Conservation (phyloP, 2,888 invertebrate species). For the Macrophya annulata region DNA sequence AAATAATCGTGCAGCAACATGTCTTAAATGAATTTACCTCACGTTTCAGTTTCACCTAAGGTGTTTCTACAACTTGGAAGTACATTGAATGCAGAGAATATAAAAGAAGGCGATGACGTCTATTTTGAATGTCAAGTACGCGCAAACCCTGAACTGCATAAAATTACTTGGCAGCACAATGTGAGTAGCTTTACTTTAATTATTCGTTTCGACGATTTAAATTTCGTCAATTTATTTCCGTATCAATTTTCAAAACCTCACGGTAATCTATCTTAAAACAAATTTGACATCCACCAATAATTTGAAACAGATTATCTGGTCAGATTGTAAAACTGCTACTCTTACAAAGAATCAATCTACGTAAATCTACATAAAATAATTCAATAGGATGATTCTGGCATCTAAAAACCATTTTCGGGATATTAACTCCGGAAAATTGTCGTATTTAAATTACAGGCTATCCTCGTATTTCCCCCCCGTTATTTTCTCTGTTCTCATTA, state of each 20-base stretch:
- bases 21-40: conserved; percentile 37
- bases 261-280: too few relatives aligned
- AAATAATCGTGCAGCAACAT: neutral
- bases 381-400: too few relatives aligned
- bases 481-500: neutral
- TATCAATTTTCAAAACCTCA: neutral
- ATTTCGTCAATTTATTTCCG: neutral
- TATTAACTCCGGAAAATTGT: too few relatives aligned
- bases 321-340: too few relatives aligned
- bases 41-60: conserved; percentile 86
- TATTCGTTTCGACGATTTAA: neutral
- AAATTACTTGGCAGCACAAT: conserved; percentile 90
- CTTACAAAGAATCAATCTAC: too few relatives aligned
- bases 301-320: too few relatives aligned
- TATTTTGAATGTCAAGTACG: conserved; percentile 91
- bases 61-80: conserved; percentile 87
- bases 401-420: too few relatives aligned
- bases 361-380: too few relatives aligned
- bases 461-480: too few relatives aligned
- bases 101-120: conserved; percentile 90
- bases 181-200: conserved; percentile 81
- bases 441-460: too few relatives aligned
- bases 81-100: conserved; percentile 88
- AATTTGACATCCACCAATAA: too few relatives aligned
- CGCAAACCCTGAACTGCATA: conserved; percentile 88